Conservation (phyloP, 2,113 vertebrate genomes). For the Murina feae region DNA sequence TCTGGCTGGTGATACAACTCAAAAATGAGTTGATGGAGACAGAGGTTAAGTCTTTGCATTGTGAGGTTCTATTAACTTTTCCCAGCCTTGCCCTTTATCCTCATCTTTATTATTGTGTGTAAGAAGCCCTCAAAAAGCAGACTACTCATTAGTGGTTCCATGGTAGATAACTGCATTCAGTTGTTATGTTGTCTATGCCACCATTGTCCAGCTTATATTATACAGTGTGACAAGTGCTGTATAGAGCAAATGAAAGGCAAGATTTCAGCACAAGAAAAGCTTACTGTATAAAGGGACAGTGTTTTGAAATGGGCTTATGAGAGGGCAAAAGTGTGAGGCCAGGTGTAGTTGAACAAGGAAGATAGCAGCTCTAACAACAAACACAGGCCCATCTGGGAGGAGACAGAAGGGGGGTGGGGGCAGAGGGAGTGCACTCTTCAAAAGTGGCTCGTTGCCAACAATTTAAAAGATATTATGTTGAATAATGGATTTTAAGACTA, state of each 20-base stretch:
- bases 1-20: neutral
- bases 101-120: neutral
- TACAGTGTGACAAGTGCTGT: neutral
- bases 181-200: neutral
- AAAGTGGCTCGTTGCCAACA: neutral
- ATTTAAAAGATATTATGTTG: neutral
- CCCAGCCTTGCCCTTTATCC: constrained; percentile 30
- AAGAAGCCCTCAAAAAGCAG: constrained; percentile 27
- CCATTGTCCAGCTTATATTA: constrained; percentile 14
- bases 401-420: rapidly evolving
- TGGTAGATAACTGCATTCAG: neutral
- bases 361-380: neutral
- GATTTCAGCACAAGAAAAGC: neutral
- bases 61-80: constrained; percentile 35
- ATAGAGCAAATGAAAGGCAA: constrained; percentile 6
- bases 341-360: constrained; percentile 3
- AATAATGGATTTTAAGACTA: neutral
- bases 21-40: constrained; percentile 23
- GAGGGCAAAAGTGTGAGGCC: neutral
- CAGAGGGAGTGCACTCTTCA: neutral
- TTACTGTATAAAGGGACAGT: neutral
- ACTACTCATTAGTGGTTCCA: neutral
- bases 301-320: constrained; percentile 44
- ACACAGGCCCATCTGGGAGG: neutral
- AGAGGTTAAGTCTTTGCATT: constrained; percentile 35